phyloP scores from a whole-genome alignment of 2,113 vertebrate genomes.

The Pogonocichla stellata region DNA sequence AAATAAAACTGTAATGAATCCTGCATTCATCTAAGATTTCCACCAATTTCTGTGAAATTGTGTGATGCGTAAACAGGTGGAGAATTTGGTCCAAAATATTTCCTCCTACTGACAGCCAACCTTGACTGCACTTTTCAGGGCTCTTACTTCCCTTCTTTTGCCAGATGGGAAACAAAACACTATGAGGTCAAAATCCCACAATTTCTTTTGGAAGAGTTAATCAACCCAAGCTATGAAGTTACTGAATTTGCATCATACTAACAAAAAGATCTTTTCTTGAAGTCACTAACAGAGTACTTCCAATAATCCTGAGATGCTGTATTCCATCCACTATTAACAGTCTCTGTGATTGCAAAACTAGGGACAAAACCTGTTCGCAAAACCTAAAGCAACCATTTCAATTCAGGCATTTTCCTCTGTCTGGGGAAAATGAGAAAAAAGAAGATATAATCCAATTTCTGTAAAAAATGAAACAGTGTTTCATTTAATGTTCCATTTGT shows the following conservation, averaged over 20 bases:
- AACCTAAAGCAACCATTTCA: not conserved
- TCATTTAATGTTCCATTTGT: not conserved
- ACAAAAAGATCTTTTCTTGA: not conserved
- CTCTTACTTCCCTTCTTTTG: not conserved
- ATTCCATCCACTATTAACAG: not conserved
- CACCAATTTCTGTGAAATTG: slow-evolving; percentile 5
- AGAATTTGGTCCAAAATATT: slow-evolving; percentile 34
- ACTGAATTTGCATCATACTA: not conserved
- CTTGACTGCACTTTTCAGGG: not conserved
- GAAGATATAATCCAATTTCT: not conserved
- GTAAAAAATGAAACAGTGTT: not conserved
- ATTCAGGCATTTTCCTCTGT: not conserved
- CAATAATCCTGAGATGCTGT: not conserved
- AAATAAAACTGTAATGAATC: slow-evolving; percentile 31
- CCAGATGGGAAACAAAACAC: not conserved
- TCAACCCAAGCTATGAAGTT: not conserved
- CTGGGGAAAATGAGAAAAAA: not conserved
- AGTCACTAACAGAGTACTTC: not conserved
- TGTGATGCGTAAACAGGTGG: slow-evolving; percentile 1
- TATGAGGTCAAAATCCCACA: not conserved
- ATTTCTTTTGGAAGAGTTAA: not conserved
- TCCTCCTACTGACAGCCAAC: not conserved
- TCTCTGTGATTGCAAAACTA: not conserved
- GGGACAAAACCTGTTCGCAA: not conserved
- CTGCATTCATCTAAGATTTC: not conserved